Conservation (phyloP, 2,888 invertebrate species). For the Cyrtodaria siliqua region DNA sequence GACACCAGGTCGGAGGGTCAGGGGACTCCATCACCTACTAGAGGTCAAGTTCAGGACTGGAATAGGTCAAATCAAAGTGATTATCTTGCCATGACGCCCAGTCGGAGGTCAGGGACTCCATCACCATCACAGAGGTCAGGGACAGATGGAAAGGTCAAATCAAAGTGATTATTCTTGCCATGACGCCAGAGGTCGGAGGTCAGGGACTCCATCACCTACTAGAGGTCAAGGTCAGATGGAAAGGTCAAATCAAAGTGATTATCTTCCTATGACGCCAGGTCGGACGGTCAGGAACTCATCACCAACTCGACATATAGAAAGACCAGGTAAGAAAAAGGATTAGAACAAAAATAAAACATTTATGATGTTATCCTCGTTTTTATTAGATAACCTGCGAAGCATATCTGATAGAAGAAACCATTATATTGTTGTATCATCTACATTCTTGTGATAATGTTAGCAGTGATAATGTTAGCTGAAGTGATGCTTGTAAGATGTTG, state of each 20-base stretch:
- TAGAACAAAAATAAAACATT: too few species aligned
- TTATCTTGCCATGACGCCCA: slow-evolving; percentile 69
- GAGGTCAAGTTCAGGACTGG: slow-evolving; percentile 32
- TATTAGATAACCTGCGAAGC: too few species aligned
- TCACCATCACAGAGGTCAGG: slow-evolving; percentile 59
- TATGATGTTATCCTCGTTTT: too few species aligned
- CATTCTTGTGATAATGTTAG: too few species aligned
- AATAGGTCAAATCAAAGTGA: slow-evolving; percentile 20
- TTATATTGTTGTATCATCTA: too few species aligned
- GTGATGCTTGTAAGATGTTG: too few species aligned
- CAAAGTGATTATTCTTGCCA: slow-evolving; percentile 67
- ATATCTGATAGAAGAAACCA: too few species aligned
- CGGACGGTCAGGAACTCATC: slow-evolving; percentile 59
- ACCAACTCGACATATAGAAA: slow-evolving; percentile 58
- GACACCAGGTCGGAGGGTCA: slow-evolving; percentile 46
- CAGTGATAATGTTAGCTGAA: too few species aligned
- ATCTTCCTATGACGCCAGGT: slow-evolving; percentile 71
- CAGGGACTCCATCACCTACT: slow-evolving; percentile 65
- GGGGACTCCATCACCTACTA: slow-evolving; percentile 60
- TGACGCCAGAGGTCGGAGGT: slow-evolving; percentile 64
- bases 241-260: slow-evolving; percentile 11
- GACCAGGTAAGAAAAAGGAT: slow-evolving; percentile 63
- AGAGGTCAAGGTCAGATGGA: slow-evolving; percentile 31
- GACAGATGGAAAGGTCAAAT: slow-evolving; percentile 11
- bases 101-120: slow-evolving; percentile 53